Evolutionary conservation across 2,888 invertebrate species (phyloP), one percentile per base, ranked within the genome.

Genomic region (Unio pictorum): DNA sequence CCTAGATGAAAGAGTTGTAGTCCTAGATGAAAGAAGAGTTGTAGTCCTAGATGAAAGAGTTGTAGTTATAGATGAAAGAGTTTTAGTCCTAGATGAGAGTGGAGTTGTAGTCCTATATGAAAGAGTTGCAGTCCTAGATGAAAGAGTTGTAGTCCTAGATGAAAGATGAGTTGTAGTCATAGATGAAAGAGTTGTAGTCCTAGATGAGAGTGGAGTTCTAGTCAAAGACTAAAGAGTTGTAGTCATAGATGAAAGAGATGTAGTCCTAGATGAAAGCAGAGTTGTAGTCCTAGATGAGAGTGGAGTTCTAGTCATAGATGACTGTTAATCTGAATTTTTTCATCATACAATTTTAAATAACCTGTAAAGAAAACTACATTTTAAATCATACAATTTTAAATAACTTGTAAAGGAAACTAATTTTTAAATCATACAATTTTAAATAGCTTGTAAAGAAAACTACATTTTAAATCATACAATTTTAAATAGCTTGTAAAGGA

Each of bases 1-100:
- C 7, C 1, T n/a, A 62, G 17, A 18, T 45, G 5, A 23, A 23
- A 23, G 23, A 60, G 4, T 55, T 45, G n/a, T 2, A 54, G 34
- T 11, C 7, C 1, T n/a, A 62, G 17, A 18, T 85, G 71, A 54
- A 74, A 72, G 61, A 5, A 66, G 23, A 60, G 4, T 55, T 45
- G n/a, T 2, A 54, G 34, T 11, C 7, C 1, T n/a, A 62, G 17
- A 18, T 45, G 5, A 23, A 23, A 23, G 23, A 23, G 23, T 23
- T 23, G 23, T 23, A 23, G 23, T 23, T 23, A 23, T 23, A 23
- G 23, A 23, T 23, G 23, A 23, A 23, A 23, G 23, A 60, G 4
- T 55, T 45, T 18, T 2, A 54, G 34, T 11, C 7, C 1, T n/a
- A 62, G 17, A 18, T 85, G 71, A 54, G 73, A 72, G 61, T 3